These are phyloP conservation scores for Agonopterix heracliana DNA, from an alignment of 2,888 invertebrate genomes.

Conservation along the genomic window DNA sequence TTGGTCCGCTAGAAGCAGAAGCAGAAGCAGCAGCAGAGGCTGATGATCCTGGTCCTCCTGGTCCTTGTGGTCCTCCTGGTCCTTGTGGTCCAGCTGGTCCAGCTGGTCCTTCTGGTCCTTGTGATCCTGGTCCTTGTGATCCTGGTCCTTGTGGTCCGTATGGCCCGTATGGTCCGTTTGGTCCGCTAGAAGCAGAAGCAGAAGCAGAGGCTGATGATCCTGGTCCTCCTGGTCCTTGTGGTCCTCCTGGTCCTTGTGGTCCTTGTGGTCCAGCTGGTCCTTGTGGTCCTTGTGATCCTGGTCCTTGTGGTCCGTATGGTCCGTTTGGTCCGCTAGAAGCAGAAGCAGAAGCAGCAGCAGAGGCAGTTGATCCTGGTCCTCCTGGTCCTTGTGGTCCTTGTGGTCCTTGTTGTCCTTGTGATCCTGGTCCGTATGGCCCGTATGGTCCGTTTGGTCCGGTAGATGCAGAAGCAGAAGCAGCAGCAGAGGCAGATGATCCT, in stretches of 20 bases:
- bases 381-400: too few species aligned
- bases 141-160: constrained; percentile 6
- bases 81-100: background rate
- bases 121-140: constrained; percentile 3
- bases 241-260: constrained; percentile 1
- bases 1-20: background rate
- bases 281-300: too few species aligned
- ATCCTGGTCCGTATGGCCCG: constrained; percentile 8
- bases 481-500: background rate
- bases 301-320: too few species aligned
- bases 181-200: constrained; percentile 5
- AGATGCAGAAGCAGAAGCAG: constrained; percentile 3
- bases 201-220: constrained; percentile 1
- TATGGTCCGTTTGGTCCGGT: constrained; percentile 7
- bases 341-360: too few species aligned
- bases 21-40: constrained; percentile 7
- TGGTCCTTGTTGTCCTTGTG: background rate
- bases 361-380: too few species aligned
- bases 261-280: too few species aligned
- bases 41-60: constrained; percentile 1
- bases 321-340: too few species aligned
- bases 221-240: background rate
- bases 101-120: constrained; percentile 8
- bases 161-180: constrained; percentile 7
- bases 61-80: background rate